A percentile compares a stretch with the other conserved stretches of the same genome.
phyloP scores from a whole-genome alignment of 2,797 vertebrate species.

The Pipistrellus kuhlii region DNA sequence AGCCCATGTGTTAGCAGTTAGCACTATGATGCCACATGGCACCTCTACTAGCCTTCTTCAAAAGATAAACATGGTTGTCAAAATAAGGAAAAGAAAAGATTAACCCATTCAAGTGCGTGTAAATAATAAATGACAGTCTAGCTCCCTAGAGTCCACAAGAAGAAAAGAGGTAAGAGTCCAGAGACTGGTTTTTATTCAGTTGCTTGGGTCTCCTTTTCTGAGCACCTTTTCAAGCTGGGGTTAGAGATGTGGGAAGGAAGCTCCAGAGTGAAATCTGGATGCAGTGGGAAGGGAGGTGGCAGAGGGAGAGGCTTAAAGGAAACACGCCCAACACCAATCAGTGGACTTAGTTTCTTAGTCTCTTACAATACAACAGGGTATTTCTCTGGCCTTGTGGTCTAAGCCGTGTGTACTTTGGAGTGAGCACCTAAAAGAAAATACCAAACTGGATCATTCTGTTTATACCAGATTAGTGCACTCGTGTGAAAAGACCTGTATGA shows the following conservation, averaged over 20 bases:
- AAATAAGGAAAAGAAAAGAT: constrained; percentile 89
- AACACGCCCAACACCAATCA: constrained; percentile 75
- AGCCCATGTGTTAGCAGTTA: constrained; percentile 91
- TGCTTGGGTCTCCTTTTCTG: constrained; percentile 52
- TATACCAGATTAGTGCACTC: constrained; percentile 19
- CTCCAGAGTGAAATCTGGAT: constrained; percentile 82
- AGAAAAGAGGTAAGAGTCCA: constrained; percentile 79
- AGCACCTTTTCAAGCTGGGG: constrained; percentile 71
- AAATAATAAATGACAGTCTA: constrained; percentile 82
- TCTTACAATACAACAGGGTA: constrained; percentile 79
- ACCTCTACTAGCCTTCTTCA: constrained; percentile 86
- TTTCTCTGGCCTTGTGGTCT: constrained; percentile 83
- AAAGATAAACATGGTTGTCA: constrained; percentile 90
- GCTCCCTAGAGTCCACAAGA: constrained; percentile 76
- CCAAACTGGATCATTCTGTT: constrained; percentile 65
- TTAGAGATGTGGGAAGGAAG: constrained; percentile 65
- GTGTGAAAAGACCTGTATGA: not conserved
- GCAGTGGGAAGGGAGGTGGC: constrained; percentile 67
- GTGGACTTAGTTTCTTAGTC: constrained; percentile 82
- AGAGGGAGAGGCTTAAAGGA: not conserved
- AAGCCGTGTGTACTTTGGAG: constrained; percentile 80
- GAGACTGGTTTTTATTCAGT: constrained; percentile 65
- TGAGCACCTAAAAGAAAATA: constrained; percentile 78
- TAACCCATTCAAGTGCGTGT: constrained; percentile 84
- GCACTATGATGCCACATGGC: constrained; percentile 85